phyloP scores from a whole-genome alignment of 37 sponge, comb jelly and placozoan species.

The Mnemiopsis leidyi region DNA sequence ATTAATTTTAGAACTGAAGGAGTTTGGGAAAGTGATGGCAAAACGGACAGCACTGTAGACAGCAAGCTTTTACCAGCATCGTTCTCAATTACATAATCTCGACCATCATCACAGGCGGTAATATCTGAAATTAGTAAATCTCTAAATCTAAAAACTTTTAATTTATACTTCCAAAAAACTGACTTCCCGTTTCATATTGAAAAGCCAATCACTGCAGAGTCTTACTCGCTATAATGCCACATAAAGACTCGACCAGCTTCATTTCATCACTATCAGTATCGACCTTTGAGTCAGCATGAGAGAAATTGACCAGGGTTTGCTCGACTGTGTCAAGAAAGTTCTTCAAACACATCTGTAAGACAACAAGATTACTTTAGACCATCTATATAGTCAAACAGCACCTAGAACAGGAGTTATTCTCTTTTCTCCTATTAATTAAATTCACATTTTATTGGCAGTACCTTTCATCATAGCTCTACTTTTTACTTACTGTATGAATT shows the following conservation, averaged over 20 bases:
- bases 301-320: conserved; percentile 38
- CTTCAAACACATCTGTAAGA: conserved; percentile 19
- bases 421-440: too few relatives aligned
- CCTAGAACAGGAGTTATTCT: too few relatives aligned
- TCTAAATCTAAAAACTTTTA: too few relatives aligned
- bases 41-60: background rate
- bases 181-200: too few relatives aligned
- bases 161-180: too few relatives aligned
- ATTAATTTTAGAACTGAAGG: background rate
- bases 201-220: background rate
- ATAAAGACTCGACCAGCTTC: conserved; percentile 1
- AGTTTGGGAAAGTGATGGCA: background rate
- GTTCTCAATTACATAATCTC: background rate
- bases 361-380: too few relatives aligned
- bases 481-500: background rate
- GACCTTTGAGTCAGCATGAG: background rate
- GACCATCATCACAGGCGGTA: background rate
- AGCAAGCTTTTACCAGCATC: background rate
- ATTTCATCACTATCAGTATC: conserved; percentile 5
- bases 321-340: background rate
- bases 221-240: conserved; percentile 31
- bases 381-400: too few relatives aligned
- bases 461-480: too few relatives aligned
- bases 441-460: too few relatives aligned
- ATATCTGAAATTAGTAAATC: too few relatives aligned